Evolutionary conservation across 23 tunicate species (phyloP).

Genomic region (Botrylloides violaceus): DNA sequence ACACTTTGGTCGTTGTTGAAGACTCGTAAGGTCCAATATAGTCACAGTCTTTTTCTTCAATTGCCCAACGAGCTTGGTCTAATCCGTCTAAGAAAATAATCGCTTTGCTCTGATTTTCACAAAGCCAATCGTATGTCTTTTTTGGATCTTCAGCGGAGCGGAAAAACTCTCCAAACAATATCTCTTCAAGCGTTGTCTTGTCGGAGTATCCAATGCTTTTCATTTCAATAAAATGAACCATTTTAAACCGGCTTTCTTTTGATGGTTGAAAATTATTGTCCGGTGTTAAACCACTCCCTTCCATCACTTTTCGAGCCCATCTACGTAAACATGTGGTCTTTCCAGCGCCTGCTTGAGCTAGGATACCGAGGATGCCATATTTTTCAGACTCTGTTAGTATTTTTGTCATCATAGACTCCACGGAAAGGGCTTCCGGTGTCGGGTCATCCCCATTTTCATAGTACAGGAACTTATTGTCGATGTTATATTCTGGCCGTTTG

Average conservation of each 20-base stretch:
- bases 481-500: background rate
- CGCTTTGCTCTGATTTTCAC: background rate
- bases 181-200: background rate
- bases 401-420: background rate
- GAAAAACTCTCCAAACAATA: background rate
- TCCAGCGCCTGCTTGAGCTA: conserved; percentile 5
- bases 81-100: conserved; percentile 3
- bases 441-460: background rate
- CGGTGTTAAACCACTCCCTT: background rate
- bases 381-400: background rate
- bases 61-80: conserved; percentile 1
- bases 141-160: background rate
- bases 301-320: background rate
- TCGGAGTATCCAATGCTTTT: background rate
- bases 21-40: background rate
- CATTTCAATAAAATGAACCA: background rate
- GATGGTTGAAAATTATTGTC: background rate
- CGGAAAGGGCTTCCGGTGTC: background rate
- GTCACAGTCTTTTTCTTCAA: background rate
- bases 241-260: background rate
- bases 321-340: background rate
- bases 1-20: background rate
- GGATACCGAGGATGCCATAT: background rate
- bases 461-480: background rate
- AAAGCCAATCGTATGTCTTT: background rate